Percentiles rank a stretch among this genome's conserved stretches.
Conservation (phyloP, 1,140 invertebrate genomes). For the Drosophila orosa region DNA sequence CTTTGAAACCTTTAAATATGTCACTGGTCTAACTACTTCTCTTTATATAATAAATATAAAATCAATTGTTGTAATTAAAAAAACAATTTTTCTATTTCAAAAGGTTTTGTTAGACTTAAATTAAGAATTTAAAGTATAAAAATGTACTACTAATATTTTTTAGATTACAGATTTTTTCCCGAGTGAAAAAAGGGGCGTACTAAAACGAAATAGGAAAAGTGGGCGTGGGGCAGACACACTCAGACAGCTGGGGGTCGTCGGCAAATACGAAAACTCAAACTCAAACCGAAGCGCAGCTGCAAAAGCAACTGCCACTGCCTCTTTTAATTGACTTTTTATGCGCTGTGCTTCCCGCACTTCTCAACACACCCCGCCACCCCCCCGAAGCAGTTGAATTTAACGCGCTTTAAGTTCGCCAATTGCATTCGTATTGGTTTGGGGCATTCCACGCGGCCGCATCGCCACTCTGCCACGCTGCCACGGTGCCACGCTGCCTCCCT, state of each 20-base stretch:
- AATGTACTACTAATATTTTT: too few relatives aligned
- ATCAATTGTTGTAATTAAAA: too few relatives aligned
- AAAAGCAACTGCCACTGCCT: conserved; percentile 68
- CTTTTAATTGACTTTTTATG: conserved; percentile 82
- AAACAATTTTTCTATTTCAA: too few relatives aligned
- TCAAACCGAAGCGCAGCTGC: conserved; percentile 69
- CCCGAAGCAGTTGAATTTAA: conserved; percentile 65
- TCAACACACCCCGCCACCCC: not conserved
- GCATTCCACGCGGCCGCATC: conserved; percentile 1
- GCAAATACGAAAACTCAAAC: conserved; percentile 37
- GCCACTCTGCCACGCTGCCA: conserved; percentile 1
- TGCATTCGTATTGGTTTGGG: conserved; percentile 47
- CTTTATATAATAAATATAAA: too few relatives aligned
- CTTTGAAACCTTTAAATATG: too few relatives aligned
- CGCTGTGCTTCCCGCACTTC: conserved; percentile 47
- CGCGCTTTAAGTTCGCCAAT: conserved; percentile 75
- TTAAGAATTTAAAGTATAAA: too few relatives aligned
- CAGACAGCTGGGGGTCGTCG: conserved; percentile 36
- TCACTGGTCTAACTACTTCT: too few relatives aligned
- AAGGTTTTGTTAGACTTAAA: too few relatives aligned
- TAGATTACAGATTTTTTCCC: conserved; percentile 4
- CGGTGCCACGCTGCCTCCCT: conserved; percentile 6
- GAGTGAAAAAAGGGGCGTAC: not conserved
- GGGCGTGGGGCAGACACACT: conserved; percentile 34
- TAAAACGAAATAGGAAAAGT: conserved; percentile 6